A percentile compares a stretch with the other conserved stretches of the same genome.
phyloP scores from a whole-genome alignment of 2,888 invertebrate genomes.

The Tenodera sinensis region DNA sequence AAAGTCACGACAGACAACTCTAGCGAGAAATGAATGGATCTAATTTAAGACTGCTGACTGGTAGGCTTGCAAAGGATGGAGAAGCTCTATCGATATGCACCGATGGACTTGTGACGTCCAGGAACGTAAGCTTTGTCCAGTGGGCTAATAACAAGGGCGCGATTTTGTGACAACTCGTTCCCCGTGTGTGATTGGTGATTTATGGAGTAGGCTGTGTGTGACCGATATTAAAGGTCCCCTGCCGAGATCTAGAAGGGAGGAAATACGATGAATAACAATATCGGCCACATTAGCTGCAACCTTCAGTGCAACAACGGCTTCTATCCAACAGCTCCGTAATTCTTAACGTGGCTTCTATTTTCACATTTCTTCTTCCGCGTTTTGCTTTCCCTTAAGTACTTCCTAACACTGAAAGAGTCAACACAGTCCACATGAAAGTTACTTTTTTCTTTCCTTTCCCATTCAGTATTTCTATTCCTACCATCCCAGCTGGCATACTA shows the following conservation, averaged over 20 bases:
- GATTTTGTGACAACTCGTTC: neutral
- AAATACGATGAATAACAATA: conserved; percentile 13
- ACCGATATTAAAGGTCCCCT: neutral
- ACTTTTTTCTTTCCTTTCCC: too few relatives aligned
- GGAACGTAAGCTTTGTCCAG: neutral
- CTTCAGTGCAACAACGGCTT: neutral
- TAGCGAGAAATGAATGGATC: too few relatives aligned
- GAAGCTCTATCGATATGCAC: neutral
- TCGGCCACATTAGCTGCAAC: neutral
- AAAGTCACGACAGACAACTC: too few relatives aligned
- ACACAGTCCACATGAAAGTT: too few relatives aligned
- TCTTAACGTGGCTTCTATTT: too few relatives aligned
- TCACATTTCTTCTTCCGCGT: too few relatives aligned
- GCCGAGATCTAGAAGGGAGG: neutral
- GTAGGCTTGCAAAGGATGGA: neutral
- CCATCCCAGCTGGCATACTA: too few relatives aligned
- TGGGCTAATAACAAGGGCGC: neutral
- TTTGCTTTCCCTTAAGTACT: too few relatives aligned
- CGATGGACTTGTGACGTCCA: neutral
- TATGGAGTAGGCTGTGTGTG: neutral
- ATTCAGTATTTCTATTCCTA: too few relatives aligned
- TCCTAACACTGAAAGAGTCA: too few relatives aligned
- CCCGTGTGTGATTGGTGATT: neutral
- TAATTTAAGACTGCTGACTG: too few relatives aligned
- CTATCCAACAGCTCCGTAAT: neutral